Evolutionary conservation across 2,888 invertebrate genomes (phyloP).

Genomic region (Pristionchus maxplancki): DNA sequence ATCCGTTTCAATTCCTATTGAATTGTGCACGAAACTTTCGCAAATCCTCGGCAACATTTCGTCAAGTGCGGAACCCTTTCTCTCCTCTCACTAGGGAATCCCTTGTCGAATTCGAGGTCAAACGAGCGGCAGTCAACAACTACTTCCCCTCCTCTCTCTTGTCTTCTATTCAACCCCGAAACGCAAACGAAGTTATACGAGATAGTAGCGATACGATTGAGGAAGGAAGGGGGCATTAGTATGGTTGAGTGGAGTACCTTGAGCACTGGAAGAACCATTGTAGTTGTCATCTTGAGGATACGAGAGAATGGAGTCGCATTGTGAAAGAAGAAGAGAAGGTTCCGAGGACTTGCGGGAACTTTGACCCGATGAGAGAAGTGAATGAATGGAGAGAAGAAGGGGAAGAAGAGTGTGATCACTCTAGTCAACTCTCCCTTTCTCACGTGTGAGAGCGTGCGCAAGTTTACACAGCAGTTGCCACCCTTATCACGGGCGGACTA

Average conservation of each 20-base stretch:
- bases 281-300: not conserved
- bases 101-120: conserved; percentile 18
- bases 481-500: not conserved
- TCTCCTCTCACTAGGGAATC: not conserved
- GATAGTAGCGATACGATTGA: not conserved
- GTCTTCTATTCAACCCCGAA: conserved; percentile 8
- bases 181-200: conserved; percentile 18
- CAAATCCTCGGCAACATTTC: not conserved
- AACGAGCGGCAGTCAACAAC: conserved; percentile 38
- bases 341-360: not conserved
- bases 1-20: not conserved
- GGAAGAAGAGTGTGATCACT: not conserved
- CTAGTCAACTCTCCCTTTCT: not conserved
- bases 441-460: conserved; percentile 1
- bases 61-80: not conserved
- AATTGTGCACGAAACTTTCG: not conserved
- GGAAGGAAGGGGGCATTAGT: not conserved
- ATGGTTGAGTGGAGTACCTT: conserved; percentile 34
- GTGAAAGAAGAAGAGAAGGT: conserved; percentile 18
- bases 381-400: not conserved
- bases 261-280: conserved; percentile 40
- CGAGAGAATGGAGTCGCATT: conserved; percentile 5
- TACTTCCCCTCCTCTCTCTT: conserved; percentile 20
- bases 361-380: not conserved
- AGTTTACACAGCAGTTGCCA: conserved; percentile 31